Evolutionary conservation across 2,113 vertebrate genomes (phyloP), one percentile per base, ranked within the genome.

Genomic region (Murina feae): DNA sequence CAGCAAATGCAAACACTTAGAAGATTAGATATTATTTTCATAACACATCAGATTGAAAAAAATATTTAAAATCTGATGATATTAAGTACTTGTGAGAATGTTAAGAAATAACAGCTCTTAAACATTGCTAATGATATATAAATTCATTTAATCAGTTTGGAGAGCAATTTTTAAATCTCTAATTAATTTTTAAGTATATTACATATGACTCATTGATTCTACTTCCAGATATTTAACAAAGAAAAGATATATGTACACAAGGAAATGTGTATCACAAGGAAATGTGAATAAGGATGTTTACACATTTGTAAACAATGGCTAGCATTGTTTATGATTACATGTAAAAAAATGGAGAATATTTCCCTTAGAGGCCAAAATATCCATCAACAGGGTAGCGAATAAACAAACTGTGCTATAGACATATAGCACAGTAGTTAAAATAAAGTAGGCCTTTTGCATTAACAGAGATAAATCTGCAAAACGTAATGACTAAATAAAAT

Each of bases 11-110:
- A 89, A 94, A 65, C n/a, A 93, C 58, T 86, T 69, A 0, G 60
- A 94, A 90, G 93, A 84, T 65, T 30, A 92, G 47, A 47, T 25
- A 51, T 37, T 76, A 58, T 93, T 89, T 91, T 93, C 37, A 83
- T 51, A 87, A 87, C 1, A 42, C 42, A 85, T 9, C 28, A 78
- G 8, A 79, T 32, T 39, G 39, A 39, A 42, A 72, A 92, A 86
- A 84, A n/a, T 44, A 89, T 25, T 86, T 75, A 49, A 76, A 85
- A 18, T 76, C 30, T 84, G 71, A 72, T 79, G 79, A 68, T 42
- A 87, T 63, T 60, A 82, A 23, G 2, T 75, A 9, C 28, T 89
- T 75, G 5, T 35, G 21, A 92, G 49, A 92, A 28, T 81, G 12
- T 66, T 42, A 90, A 74, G n/a, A 90, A 81, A 93, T 53, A 14